These are phyloP conservation scores for Apistogramma diplotaenia DNA, from an alignment of 2,113 vertebrate genomes.

Conservation along the genomic window DNA sequence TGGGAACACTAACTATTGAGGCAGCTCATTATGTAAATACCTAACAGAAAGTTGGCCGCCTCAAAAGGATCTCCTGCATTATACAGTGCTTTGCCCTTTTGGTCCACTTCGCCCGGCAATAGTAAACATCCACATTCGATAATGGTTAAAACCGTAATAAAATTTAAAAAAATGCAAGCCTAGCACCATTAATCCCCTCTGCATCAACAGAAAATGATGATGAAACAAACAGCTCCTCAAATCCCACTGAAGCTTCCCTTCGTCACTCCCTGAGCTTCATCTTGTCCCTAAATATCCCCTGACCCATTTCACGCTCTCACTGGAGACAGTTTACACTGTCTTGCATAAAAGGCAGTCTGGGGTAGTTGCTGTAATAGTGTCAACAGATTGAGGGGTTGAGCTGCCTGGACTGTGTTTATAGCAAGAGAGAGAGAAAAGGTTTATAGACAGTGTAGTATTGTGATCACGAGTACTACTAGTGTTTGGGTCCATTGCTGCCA, in stretches of 20 bases:
- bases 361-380: neutral
- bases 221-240: conserved; percentile 51
- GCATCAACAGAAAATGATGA: conserved; percentile 39
- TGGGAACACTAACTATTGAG: conserved; percentile 4
- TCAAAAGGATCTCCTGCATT: conserved; percentile 11
- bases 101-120: conserved; percentile 13
- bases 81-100: conserved; percentile 29
- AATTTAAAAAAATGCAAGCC: conserved; percentile 6
- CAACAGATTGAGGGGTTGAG: conserved; percentile 19
- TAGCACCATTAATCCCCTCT: conserved; percentile 40
- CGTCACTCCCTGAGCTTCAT: conserved; percentile 1
- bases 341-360: conserved; percentile 26
- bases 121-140: neutral
- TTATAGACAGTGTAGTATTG: too few relatives aligned
- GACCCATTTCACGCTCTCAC: conserved; percentile 53
- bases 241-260: conserved; percentile 45
- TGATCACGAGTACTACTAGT: too few relatives aligned
- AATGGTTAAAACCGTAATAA: conserved; percentile 4
- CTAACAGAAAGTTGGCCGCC: neutral
- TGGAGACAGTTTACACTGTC: conserved; percentile 16
- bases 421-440: neutral
- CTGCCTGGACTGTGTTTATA: neutral
- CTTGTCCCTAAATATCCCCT: conserved; percentile 53
- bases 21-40: conserved; percentile 41
- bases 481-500: neutral